Evolutionary conservation across 1,140 invertebrate species (phyloP).

Genomic region (Drosophila equinoxialis): DNA sequence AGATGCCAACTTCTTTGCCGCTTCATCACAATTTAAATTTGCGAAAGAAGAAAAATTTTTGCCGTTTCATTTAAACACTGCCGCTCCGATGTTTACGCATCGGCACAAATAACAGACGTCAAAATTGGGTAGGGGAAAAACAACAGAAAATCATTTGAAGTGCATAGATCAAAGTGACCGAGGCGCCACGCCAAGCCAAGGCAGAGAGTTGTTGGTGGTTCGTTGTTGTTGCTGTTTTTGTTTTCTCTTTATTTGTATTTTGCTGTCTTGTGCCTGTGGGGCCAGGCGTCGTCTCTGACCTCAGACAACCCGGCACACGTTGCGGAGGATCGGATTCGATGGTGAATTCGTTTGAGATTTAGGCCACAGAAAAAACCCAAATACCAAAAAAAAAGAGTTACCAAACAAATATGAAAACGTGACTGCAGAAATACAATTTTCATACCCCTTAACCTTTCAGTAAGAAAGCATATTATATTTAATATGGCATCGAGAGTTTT

Average conservation of each 20-base stretch:
- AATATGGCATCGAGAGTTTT: not conserved
- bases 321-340: slow-evolving; percentile 50
- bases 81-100: slow-evolving; percentile 76
- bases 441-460: slow-evolving; percentile 14
- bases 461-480: slow-evolving; percentile 20
- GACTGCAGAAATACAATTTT: slow-evolving; percentile 35
- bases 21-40: slow-evolving; percentile 44
- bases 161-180: slow-evolving; percentile 77
- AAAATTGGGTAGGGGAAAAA: not conserved
- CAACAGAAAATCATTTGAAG: slow-evolving; percentile 73
- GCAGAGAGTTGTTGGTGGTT: slow-evolving; percentile 28
- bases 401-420: slow-evolving; percentile 75
- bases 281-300: slow-evolving; percentile 62
- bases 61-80: slow-evolving; percentile 75
- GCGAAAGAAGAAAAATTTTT: slow-evolving; percentile 25
- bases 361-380: slow-evolving; percentile 24
- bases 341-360: slow-evolving; percentile 18
- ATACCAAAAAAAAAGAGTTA: slow-evolving; percentile 39
- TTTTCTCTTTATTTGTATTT: slow-evolving; percentile 43
- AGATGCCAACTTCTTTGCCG: slow-evolving; percentile 66
- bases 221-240: not conserved
- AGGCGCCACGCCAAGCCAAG: slow-evolving; percentile 53
- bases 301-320: slow-evolving; percentile 74
- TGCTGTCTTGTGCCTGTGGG: slow-evolving; percentile 39
- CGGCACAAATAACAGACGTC: slow-evolving; percentile 41